These are phyloP conservation scores for Zeugodacus cucurbitae DNA, from an alignment of 1,140 invertebrate species.

Conservation along the genomic window DNA sequence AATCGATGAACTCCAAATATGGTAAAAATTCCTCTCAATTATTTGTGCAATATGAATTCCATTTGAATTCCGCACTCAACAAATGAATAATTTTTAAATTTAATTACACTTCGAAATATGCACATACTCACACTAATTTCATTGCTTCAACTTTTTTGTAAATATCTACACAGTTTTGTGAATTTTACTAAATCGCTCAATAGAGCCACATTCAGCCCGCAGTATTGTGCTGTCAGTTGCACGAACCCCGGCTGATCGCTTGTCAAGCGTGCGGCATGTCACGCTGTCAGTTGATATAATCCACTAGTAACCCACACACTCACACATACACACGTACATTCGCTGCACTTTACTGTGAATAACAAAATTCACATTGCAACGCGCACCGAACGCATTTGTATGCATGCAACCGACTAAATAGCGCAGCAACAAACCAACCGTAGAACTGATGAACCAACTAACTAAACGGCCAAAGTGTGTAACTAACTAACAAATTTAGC, in stretches of 20 bases:
- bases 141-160: too few species aligned
- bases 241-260: background rate
- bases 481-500: conserved; percentile 26
- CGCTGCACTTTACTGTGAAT: background rate
- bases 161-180: too few species aligned
- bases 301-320: background rate
- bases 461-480: background rate
- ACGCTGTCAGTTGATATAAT: conserved; percentile 33
- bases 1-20: too few species aligned
- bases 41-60: too few species aligned
- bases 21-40: too few species aligned
- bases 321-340: background rate
- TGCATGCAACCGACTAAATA: background rate
- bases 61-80: too few species aligned
- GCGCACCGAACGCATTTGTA: background rate
- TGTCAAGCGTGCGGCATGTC: conserved; percentile 30
- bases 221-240: background rate
- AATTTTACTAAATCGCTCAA: conserved; percentile 7
- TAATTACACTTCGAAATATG: too few species aligned
- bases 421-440: background rate
- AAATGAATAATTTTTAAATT: too few species aligned
- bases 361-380: conserved; percentile 5
- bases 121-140: too few species aligned
- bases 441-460: background rate
- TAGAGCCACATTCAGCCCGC: background rate